Percentiles rank a stretch among this genome's conserved stretches.
Conservation (phyloP, 2,113 vertebrate genomes). For the Semnornis frantzii region DNA sequence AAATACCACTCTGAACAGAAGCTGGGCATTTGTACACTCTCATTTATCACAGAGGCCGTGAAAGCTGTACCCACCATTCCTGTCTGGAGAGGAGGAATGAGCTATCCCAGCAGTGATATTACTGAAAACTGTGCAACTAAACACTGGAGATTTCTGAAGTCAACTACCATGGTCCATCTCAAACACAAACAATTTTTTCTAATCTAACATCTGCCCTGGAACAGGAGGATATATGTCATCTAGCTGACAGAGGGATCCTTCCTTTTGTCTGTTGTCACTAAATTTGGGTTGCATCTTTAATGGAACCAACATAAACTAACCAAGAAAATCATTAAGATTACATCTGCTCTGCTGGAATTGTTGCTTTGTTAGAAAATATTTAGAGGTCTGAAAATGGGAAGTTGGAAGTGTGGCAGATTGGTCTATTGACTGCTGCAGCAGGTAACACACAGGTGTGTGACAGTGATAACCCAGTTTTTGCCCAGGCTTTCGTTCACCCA, state of each 20-base stretch:
- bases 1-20: conserved; percentile 31
- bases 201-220: neutral
- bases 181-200: neutral
- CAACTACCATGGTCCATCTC: neutral
- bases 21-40: neutral
- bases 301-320: neutral
- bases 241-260: neutral
- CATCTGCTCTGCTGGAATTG: neutral
- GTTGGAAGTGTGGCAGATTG: neutral
- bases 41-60: neutral
- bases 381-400: neutral
- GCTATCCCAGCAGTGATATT: neutral
- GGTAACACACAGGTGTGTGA: neutral
- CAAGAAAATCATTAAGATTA: neutral
- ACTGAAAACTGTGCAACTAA: neutral
- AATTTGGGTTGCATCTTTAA: neutral
- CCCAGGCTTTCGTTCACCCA: neutral
- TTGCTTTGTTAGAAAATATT: neutral
- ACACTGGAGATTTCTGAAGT: neutral
- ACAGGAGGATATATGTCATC: neutral
- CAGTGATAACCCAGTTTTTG: neutral
- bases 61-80: neutral
- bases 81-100: neutral
- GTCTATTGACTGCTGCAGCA: neutral
- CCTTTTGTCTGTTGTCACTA: neutral